Percentiles rank a stretch among this genome's conserved stretches.
Conservation (phyloP, 2,888 invertebrate species). For the Entomobrya proxima region DNA sequence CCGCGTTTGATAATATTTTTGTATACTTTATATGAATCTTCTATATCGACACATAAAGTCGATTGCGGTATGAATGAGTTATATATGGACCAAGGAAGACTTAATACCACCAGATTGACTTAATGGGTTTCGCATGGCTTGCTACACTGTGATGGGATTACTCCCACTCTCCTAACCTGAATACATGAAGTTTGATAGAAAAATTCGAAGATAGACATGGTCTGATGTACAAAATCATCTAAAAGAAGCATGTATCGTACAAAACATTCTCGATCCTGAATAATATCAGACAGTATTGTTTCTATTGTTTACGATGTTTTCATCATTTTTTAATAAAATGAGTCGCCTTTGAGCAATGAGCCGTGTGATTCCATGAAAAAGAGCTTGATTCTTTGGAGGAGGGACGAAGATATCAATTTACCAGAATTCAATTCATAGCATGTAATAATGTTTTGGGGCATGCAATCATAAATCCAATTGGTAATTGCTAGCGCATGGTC, state of each 20-base stretch:
- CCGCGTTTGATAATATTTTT: conserved; percentile 5
- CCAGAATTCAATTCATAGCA: conserved; percentile 10
- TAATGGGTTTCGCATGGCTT: conserved; percentile 65
- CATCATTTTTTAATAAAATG: conserved; percentile 10
- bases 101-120: conserved; percentile 65
- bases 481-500: no score
- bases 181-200: conserved; percentile 54
- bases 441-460: no score
- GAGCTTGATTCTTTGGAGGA: not conserved
- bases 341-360: conserved; percentile 6
- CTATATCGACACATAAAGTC: conserved; percentile 33
- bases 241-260: not conserved
- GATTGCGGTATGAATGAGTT: conserved; percentile 58
- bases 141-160: conserved; percentile 51
- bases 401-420: not conserved
- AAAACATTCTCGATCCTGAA: not conserved
- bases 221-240: not conserved
- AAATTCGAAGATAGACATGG: conserved; percentile 11
- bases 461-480: no score
- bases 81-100: conserved; percentile 43
- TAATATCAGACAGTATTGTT: not conserved
- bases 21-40: not conserved
- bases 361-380: conserved; percentile 14
- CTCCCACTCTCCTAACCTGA: conserved; percentile 44
- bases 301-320: not conserved